These are phyloP conservation scores for Malaclemys terrapin DNA, from an alignment of 2,113 vertebrate species.

Conservation along the genomic window DNA sequence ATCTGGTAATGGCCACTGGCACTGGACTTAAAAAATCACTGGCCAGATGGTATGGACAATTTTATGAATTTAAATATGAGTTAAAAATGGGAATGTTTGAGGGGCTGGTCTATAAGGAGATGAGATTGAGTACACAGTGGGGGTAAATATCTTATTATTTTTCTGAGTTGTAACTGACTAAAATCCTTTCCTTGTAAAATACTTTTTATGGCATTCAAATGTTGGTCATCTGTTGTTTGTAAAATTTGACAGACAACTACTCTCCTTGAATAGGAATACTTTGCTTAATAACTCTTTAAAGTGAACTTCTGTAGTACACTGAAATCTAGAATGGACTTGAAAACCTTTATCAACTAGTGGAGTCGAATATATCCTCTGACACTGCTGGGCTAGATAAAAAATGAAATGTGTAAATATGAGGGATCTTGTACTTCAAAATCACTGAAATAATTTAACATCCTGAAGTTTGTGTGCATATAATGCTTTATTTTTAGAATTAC, in stretches of 20 bases:
- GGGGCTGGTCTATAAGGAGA: not conserved
- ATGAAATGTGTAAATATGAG: not conserved
- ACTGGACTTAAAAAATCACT: not conserved
- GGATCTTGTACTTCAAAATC: accelerated
- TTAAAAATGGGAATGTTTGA: not conserved
- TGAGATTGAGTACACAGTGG: not conserved
- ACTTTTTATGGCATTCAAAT: too few relatives aligned
- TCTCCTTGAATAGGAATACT: not conserved
- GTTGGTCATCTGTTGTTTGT: too few relatives aligned
- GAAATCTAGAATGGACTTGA: not conserved
- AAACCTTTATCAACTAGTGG: not conserved
- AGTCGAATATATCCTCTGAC: too few relatives aligned
- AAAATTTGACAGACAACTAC: not conserved
- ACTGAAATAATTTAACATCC: not conserved
- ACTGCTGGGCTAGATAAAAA: not conserved
- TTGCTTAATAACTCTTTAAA: not conserved
- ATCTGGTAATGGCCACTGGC: not conserved
- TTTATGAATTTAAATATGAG: not conserved
- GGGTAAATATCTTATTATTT: not conserved
- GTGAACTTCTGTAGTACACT: not conserved
- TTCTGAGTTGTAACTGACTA: not conserved
- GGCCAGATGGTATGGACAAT: not conserved
- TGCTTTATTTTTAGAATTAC: not conserved
- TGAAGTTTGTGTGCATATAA: not conserved
- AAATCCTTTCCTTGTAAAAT: not conserved